Percentiles rank a stretch among this genome's conserved stretches.
These are phyloP conservation scores for Eudasyphora cyanicolor DNA, from an alignment of 2,888 invertebrate species.

Conservation along the genomic window DNA sequence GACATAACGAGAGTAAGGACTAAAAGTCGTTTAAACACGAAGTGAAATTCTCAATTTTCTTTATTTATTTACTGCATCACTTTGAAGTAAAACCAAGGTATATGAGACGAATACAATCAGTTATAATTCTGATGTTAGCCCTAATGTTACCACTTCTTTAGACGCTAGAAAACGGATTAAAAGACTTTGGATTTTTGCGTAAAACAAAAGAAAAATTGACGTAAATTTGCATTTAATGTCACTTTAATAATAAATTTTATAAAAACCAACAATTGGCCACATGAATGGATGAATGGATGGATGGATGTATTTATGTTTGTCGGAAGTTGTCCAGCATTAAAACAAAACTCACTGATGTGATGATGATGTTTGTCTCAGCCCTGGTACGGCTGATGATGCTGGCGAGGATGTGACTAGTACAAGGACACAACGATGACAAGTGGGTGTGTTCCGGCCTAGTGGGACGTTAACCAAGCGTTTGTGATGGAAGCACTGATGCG, in stretches of 20 bases:
- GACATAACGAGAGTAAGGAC: not conserved
- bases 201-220: not conserved
- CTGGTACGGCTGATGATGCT: no score
- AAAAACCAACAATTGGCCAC: not conserved
- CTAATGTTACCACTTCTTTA: not conserved
- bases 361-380: no score
- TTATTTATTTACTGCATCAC: not conserved
- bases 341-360: not conserved
- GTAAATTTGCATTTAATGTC: not conserved
- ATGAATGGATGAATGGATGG: not conserved
- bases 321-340: constrained; percentile 1
- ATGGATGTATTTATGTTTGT: not conserved
- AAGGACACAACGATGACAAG: not conserved
- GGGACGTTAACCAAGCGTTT: not conserved
- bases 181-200: not conserved
- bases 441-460: not conserved
- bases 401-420: not conserved
- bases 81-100: not conserved
- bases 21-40: not conserved
- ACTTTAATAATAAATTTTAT: not conserved
- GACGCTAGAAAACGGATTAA: not conserved
- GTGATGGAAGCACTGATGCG: constrained; percentile 18
- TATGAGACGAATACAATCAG: not conserved
- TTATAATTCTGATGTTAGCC: not conserved
- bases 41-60: not conserved